Evolutionary conservation across 1,140 invertebrate genomes (phyloP), one percentile per base, ranked within the genome.

Genomic region (Ctenoplectra terminalis): DNA sequence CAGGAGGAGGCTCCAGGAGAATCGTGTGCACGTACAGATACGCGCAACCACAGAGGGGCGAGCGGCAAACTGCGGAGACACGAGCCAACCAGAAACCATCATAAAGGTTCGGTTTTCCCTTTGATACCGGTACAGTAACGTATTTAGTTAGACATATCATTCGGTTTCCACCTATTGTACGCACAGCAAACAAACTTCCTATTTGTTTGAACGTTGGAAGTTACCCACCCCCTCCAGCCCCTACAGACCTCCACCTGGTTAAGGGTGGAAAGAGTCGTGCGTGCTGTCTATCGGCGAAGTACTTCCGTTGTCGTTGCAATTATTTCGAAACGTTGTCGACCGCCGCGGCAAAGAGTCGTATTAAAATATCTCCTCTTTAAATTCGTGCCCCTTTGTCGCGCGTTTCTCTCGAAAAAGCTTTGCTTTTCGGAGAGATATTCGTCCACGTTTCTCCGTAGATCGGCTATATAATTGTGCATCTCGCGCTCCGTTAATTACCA

Each of bases 91-190:
- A 91, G 92, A 92, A 93, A 92, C 89, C 92, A 91, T 93, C 90
- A 92, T 93, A 93, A 93, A 93, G 92, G 92, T 93, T 92, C 86
- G 89, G 89, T 89, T 90, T 86, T 92, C 85, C 89, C 92, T 93
- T 93, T 93, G 91, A 93, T 92, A 93, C 85, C 82, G 84, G 85
- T 88, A 90, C 88, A 88, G 90, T 89, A 92, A 92, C 92, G 90
- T 90, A 92, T 93, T 94, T 92, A 92, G 92, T 93, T 92, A 91
- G 91, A 93, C 91, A 91, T 93, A 93, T 93, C 92, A 92, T 93
- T 93, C 90, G 92, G 90, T 93, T 92, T 92, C 90, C 81, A 91
- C 81, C 92, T 92, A 94, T 94, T 93, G 91, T 92, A 78, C 82
- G 80, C 86, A 43, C 86, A 79, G 82, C 72, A 88, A 92, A 90